A percentile compares a stretch with the other conserved stretches of the same genome.
phyloP scores from a whole-genome alignment of 1,140 invertebrate genomes.

The Brachionus angularis region DNA sequence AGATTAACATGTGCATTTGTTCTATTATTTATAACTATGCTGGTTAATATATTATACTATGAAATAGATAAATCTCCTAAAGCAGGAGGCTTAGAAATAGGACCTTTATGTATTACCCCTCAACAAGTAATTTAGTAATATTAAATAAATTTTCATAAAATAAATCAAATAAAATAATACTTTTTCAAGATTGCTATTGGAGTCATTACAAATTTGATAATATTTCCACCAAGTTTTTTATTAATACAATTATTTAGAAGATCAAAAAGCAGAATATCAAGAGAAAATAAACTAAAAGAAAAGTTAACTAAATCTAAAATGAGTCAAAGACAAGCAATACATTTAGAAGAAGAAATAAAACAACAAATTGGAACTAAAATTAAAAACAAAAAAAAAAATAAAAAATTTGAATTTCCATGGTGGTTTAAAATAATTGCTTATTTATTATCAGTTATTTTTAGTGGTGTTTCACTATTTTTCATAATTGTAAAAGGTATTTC shows the following conservation, averaged over 20 bases:
- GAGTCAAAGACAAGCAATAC: no score
- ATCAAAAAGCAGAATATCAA: not conserved
- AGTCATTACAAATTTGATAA: constrained; percentile 14
- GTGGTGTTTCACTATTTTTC: constrained; percentile 58
- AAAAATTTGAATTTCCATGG: constrained; percentile 58
- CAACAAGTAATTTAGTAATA: constrained; percentile 54
- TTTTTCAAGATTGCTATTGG: constrained; percentile 50
- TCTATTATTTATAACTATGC: constrained; percentile 61
- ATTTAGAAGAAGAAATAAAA: no score
- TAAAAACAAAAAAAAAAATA: not conserved
- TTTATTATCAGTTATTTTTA: constrained; percentile 58
- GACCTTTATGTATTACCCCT: constrained; percentile 47
- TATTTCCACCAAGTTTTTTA: constrained; percentile 6
- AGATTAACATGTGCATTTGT: constrained; percentile 61
- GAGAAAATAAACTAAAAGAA: not conserved
- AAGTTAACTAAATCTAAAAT: not conserved
- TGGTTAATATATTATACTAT: constrained; percentile 61
- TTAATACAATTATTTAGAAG: constrained; percentile 29
- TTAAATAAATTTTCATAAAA: no score
- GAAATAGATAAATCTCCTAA: constrained; percentile 47
- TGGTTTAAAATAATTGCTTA: constrained; percentile 60
- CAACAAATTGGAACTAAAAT: not conserved
- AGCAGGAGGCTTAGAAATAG: constrained; percentile 46
- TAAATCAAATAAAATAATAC: constrained; percentile 59
- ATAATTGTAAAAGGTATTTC: constrained; percentile 62